Evolutionary conservation across 1,140 invertebrate genomes (phyloP).

Genomic region (Drosophila busckii): DNA sequence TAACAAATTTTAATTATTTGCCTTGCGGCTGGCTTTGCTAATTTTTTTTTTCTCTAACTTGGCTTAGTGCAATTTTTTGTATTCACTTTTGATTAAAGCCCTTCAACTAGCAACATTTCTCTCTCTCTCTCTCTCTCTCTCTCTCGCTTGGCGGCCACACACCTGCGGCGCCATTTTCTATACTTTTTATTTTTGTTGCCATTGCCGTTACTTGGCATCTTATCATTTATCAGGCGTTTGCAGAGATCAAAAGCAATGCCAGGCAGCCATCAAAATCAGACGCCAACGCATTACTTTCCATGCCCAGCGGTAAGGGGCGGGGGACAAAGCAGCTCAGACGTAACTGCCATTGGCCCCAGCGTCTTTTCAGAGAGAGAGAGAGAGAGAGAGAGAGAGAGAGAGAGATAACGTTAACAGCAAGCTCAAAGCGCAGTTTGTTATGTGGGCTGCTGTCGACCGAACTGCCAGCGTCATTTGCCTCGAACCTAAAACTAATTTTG

Average conservation of each 20-base stretch:
- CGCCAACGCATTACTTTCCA: background rate
- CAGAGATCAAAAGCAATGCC: slow-evolving; percentile 60
- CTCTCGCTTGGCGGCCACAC: slow-evolving; percentile 30
- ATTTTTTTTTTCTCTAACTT: background rate
- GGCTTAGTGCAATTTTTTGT: no score
- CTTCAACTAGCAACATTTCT: slow-evolving; percentile 15
- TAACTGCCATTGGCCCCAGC: background rate
- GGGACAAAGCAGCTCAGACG: background rate
- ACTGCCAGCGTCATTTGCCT: slow-evolving; percentile 68
- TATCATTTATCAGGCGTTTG: slow-evolving; percentile 65
- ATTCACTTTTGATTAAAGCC: no score
- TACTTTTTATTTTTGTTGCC: slow-evolving; percentile 50
- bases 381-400: background rate
- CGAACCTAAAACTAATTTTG: slow-evolving; percentile 73
- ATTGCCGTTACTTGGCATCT: slow-evolving; percentile 22
- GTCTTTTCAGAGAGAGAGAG: background rate
- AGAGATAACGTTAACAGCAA: slow-evolving; percentile 11
- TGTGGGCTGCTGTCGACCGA: slow-evolving; percentile 61
- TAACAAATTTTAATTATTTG: slow-evolving; percentile 1
- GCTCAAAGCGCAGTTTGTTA: slow-evolving; percentile 57
- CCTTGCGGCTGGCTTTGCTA: background rate
- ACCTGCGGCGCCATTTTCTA: slow-evolving; percentile 60
- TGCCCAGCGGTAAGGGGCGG: background rate
- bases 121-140: no score
- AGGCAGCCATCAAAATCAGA: slow-evolving; percentile 54